These are phyloP conservation scores for Dromaius novaehollandiae DNA, from an alignment of 2,113 vertebrate species.

Conservation along the genomic window DNA sequence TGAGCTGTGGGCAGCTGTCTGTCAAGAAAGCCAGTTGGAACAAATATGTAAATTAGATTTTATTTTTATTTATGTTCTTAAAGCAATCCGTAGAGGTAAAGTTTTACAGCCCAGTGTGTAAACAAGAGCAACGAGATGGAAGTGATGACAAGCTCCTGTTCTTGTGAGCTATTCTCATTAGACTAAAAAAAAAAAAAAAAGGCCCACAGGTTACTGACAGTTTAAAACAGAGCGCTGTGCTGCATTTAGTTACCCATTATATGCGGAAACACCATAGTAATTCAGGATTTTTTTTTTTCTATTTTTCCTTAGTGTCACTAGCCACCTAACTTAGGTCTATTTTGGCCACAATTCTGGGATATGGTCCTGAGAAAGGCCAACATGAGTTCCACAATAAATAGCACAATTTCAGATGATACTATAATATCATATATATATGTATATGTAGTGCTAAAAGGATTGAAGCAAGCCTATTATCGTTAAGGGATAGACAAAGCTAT, in stretches of 20 bases:
- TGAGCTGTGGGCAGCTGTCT: constrained; percentile 82
- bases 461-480: accelerated
- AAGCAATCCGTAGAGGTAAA: constrained; percentile 69
- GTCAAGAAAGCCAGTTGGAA: constrained; percentile 81
- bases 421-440: no score
- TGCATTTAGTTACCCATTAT: constrained; percentile 7
- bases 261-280: background rate
- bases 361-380: background rate
- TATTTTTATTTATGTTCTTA: constrained; percentile 77
- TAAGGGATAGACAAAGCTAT: background rate
- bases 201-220: background rate
- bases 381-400: background rate
- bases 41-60: constrained; percentile 83
- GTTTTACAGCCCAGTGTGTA: constrained; percentile 73
- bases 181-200: constrained; percentile 49
- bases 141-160: constrained; percentile 42
- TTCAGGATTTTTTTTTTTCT: background rate
- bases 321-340: background rate
- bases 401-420: background rate
- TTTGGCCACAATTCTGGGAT: background rate
- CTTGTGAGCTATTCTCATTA: constrained; percentile 70
- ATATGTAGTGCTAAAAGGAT: background rate
- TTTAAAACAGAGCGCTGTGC: constrained; percentile 10
- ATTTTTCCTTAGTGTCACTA: accelerated
- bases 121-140: constrained; percentile 70